Evolutionary conservation across 2,113 vertebrate species (phyloP).

Genomic region (Prionailurus viverrinus): DNA sequence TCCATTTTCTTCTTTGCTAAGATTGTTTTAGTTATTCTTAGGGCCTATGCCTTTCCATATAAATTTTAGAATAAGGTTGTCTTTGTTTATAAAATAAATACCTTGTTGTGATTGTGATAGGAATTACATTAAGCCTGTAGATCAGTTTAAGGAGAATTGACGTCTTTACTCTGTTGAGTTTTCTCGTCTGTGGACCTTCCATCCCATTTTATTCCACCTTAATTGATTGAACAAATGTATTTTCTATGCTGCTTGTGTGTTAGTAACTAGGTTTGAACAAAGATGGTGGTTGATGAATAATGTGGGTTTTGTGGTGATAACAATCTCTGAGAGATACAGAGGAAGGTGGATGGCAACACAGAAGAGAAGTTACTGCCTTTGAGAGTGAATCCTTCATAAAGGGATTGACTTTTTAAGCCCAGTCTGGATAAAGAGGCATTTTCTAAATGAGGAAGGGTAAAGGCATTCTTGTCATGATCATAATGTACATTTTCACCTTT

Average conservation of each 20-base stretch:
- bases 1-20: not conserved
- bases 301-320: not conserved
- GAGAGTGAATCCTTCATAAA: not conserved
- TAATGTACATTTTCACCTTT: not conserved
- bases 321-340: not conserved
- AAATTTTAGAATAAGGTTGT: conserved; percentile 33
- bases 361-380: not conserved
- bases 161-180: conserved; percentile 1
- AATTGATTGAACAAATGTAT: not conserved
- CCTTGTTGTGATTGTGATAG: not conserved
- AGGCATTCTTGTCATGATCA: not conserved
- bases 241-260: conserved; percentile 15
- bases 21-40: not conserved
- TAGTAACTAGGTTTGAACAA: conserved; percentile 38
- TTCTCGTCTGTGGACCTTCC: not conserved
- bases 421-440: not conserved
- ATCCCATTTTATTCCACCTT: not conserved
- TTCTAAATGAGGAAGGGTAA: not conserved
- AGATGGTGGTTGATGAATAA: not conserved
- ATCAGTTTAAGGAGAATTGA: not conserved
- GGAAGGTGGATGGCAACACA: not conserved
- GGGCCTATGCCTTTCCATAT: not conserved
- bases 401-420: not conserved
- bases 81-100: not conserved
- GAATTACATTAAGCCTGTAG: conserved; percentile 5